Evolutionary conservation across 2,888 invertebrate species (phyloP), one percentile per base, ranked within the genome.

Genomic region (Nipponacmea schrenckii): DNA sequence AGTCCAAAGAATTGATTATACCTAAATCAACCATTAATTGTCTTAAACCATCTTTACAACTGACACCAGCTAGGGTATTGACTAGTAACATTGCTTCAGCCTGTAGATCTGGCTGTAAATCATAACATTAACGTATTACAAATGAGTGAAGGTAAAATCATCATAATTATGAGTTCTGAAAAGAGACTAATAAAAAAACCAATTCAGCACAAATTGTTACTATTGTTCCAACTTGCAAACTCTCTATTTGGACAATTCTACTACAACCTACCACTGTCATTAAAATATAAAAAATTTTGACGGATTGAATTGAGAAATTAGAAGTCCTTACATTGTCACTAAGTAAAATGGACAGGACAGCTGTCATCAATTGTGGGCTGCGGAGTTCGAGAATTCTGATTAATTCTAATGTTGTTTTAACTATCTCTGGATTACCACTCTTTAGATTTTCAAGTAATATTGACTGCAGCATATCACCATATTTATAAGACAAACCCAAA

Each of bases 21-120:
- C 56, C 56, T 56, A 56, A 15, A 24, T 56, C 56, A 10, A 56
- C 24, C 56, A 56, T 56, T 56, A 56, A 56, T 56, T 24, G 10
- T 56, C 56, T 56, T 56, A 56, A 56, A 24, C 56, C 56, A 56
- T 56, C 56, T 56, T 24, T 10, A 24, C 56, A 56, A 56, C 20
- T 56, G 8, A 56, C 56, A 24, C 56, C 56, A 24, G 56, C 56
- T 56, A 56, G 56, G 12, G 56, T 56, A 20, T 56, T 56, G 0
- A 56, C 56, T 56, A 56, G 24, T 56, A 56, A 56, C 56, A 56
- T 56, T 3, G 56, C 10, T 56, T 56, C 56, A 56, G 56, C 15
- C 10, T 14, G 56, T 0, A 56, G 24, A 24, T 56, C 56, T 24
- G 20, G 20, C 56, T 56, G 14, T 56, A 56, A 48, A 10, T 24